Conservation (phyloP, 1,140 invertebrate genomes). For the Drosophila ohnishii region DNA sequence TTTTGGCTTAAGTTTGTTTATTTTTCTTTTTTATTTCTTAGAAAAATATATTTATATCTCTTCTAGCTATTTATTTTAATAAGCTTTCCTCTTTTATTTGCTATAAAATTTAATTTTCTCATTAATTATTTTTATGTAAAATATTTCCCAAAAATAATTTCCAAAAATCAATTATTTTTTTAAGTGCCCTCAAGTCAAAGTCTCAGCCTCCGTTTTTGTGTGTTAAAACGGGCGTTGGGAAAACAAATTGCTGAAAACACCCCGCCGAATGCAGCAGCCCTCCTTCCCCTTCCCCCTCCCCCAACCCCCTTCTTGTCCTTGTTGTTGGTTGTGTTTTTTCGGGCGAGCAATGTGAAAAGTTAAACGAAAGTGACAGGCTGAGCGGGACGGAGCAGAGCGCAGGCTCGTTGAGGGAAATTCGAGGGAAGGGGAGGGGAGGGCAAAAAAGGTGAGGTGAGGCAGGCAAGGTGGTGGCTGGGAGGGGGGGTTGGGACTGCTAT, state of each 20-base stretch:
- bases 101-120: background rate
- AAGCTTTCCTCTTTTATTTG: background rate
- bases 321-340: conserved; percentile 52
- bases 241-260: conserved; percentile 80
- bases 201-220: conserved; percentile 59
- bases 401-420: conserved; percentile 30
- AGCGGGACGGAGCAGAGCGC: conserved; percentile 31
- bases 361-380: conserved; percentile 81
- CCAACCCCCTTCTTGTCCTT: conserved; percentile 14
- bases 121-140: too few species aligned
- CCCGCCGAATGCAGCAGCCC: conserved; percentile 46
- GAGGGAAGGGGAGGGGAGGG: conserved; percentile 1
- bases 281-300: background rate
- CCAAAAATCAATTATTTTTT: conserved; percentile 1
- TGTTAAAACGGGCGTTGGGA: conserved; percentile 76
- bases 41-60: too few species aligned
- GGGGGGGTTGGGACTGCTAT: conserved; percentile 39
- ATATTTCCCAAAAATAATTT: background rate
- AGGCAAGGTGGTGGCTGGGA: conserved; percentile 10
- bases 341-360: conserved; percentile 68
- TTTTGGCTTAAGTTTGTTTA: background rate
- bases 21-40: too few species aligned
- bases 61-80: too few species aligned
- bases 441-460: conserved; percentile 3
- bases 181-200: conserved; percentile 55